phyloP scores from a whole-genome alignment of 2,888 invertebrate species.

The Eledona agricola region DNA sequence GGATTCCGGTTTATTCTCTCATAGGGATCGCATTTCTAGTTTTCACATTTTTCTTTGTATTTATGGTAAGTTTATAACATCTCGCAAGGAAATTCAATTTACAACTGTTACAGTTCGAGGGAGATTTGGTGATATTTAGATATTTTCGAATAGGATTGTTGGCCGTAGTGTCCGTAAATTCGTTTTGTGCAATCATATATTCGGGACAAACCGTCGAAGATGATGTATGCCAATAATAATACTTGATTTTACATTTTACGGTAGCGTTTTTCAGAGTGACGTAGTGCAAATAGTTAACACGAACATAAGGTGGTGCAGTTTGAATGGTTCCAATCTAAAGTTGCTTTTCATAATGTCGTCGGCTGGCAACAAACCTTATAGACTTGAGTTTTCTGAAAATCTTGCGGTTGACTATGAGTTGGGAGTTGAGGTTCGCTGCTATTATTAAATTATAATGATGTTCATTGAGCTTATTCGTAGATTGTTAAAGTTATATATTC shows the following conservation, averaged over 20 bases:
- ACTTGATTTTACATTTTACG: too few relatives aligned
- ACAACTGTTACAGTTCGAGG: slow-evolving; percentile 4
- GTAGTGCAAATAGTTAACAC: background rate
- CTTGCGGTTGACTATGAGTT: slow-evolving; percentile 1
- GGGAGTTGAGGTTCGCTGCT: slow-evolving; percentile 2
- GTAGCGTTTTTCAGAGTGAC: background rate
- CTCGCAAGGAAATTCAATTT: too few relatives aligned
- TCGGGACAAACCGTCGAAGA: slow-evolving; percentile 1
- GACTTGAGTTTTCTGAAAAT: background rate
- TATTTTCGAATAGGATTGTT: background rate
- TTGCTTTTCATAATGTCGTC: background rate
- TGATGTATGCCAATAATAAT: background rate
- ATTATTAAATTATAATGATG: too few relatives aligned
- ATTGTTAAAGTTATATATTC: too few relatives aligned
- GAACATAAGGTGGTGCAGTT: background rate
- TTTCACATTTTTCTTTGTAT: too few relatives aligned
- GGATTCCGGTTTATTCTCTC: too few relatives aligned
- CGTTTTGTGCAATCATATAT: slow-evolving; percentile 1
- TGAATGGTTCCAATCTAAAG: slow-evolving; percentile 1
- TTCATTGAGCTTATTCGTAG: too few relatives aligned
- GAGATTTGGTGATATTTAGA: background rate
- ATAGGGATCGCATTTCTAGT: too few relatives aligned
- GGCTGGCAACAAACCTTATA: background rate
- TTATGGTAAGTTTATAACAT: too few relatives aligned
- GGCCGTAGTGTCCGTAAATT: background rate